Evolutionary conservation across 92 coral and sea anemone genomes (phyloP).

Genomic region (Hydrozoanthus gracilis): DNA sequence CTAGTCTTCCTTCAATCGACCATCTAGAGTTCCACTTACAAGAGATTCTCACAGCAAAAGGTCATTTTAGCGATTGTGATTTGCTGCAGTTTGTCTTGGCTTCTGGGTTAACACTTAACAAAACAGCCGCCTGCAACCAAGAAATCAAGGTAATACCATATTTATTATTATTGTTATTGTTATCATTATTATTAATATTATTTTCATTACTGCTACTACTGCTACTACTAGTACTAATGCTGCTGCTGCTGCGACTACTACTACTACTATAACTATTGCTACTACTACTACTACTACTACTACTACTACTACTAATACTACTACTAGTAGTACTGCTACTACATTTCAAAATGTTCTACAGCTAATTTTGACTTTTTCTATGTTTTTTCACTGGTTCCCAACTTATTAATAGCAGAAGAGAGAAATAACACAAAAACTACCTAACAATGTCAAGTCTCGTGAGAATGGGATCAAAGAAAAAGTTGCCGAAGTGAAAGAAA

Average conservation of each 20-base stretch:
- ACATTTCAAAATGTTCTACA: background rate
- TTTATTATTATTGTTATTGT: background rate
- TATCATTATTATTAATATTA: background rate
- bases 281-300: background rate
- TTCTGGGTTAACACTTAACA: background rate
- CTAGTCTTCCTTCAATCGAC: background rate
- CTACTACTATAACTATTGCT: constrained; percentile 8
- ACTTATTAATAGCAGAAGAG: background rate
- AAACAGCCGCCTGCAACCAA: background rate
- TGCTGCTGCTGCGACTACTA: background rate
- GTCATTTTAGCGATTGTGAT: constrained; percentile 29
- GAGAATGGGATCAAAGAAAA: background rate
- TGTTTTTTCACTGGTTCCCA: background rate
- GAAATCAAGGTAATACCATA: background rate
- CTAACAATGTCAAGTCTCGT: background rate
- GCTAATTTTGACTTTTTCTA: background rate
- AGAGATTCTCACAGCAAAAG: background rate
- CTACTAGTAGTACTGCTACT: background rate
- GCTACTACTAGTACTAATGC: background rate
- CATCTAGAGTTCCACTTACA: constrained; percentile 3
- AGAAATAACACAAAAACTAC: background rate
- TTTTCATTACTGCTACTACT: background rate
- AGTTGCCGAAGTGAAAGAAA: background rate
- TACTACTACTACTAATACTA: background rate
- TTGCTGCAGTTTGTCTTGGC: constrained; percentile 6